Evolutionary conservation across 2,113 vertebrate genomes (phyloP).

Genomic region (Octodon degus): DNA sequence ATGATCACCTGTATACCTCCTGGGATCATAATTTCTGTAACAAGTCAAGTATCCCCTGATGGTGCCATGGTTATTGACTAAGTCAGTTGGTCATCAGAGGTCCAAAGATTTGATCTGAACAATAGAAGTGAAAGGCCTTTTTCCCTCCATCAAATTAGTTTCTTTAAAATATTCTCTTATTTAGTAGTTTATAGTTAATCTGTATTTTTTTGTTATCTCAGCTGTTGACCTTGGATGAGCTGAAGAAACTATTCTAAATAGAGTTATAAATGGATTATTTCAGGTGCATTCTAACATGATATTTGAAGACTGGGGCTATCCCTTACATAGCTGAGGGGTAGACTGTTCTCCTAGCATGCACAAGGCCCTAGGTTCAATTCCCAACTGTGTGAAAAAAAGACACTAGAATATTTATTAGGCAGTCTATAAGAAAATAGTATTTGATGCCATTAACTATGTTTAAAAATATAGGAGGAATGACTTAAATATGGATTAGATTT

Average conservation of each 20-base stretch:
- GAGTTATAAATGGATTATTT: neutral
- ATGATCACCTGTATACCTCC: neutral
- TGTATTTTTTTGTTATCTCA: neutral
- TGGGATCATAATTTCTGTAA: conserved; percentile 10
- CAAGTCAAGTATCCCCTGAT: neutral
- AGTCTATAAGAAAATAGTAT: neutral
- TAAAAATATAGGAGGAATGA: neutral
- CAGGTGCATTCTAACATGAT: neutral
- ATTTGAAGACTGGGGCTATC: neutral
- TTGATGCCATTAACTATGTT: neutral
- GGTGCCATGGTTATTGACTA: neutral
- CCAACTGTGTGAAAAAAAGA: neutral
- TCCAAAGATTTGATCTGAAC: neutral
- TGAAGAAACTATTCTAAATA: conserved; percentile 47
- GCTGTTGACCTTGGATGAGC: neutral
- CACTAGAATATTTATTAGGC: neutral
- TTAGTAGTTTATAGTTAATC: conserved; percentile 5
- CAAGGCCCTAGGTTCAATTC: neutral
- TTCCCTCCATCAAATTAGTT: neutral
- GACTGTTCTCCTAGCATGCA: neutral
- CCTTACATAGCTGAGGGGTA: neutral
- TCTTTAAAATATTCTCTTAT: neutral
- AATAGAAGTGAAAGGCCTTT: neutral
- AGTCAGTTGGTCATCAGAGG: neutral
- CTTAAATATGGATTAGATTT: conserved; percentile 24